Evolutionary conservation across 2,888 invertebrate species (phyloP).

Genomic region (Metalampra italica): DNA sequence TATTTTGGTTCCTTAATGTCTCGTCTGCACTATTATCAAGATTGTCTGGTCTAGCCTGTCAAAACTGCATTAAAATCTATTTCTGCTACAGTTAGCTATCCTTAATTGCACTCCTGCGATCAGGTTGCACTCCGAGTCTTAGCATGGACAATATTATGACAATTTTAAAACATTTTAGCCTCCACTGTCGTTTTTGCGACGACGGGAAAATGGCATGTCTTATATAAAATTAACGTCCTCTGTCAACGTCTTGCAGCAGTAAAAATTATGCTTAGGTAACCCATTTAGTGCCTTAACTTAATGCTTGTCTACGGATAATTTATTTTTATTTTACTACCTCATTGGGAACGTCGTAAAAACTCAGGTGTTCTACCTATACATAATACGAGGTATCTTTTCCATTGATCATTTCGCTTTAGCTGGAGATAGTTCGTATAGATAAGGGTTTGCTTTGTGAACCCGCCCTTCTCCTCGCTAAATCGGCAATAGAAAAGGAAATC

Average conservation of each 20-base stretch:
- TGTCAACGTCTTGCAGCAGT: slow-evolving; percentile 24
- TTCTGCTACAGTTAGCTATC: background rate
- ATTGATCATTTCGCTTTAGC: background rate
- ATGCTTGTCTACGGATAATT: slow-evolving; percentile 35
- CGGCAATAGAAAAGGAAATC: slow-evolving; percentile 46
- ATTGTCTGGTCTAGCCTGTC: background rate
- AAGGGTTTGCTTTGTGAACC: background rate
- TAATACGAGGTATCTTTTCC: background rate
- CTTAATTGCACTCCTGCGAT: too few relatives aligned
- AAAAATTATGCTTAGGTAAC: slow-evolving; percentile 23
- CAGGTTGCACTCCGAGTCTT: too few relatives aligned
- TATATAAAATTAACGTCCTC: slow-evolving; percentile 41
- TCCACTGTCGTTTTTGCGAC: slow-evolving; percentile 5
- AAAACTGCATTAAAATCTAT: background rate
- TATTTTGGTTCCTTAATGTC: background rate
- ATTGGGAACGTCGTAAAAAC: slow-evolving; percentile 30
- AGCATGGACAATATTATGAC: slow-evolving; percentile 3
- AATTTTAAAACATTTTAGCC: slow-evolving; percentile 4
- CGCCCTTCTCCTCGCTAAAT: slow-evolving; percentile 10
- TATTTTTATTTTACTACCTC: slow-evolving; percentile 35
- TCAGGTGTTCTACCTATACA: slow-evolving; percentile 3
- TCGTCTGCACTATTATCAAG: background rate
- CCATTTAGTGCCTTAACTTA: slow-evolving; percentile 34
- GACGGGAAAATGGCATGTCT: slow-evolving; percentile 9
- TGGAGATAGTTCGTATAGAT: slow-evolving; percentile 13